phyloP scores from a whole-genome alignment of 2,888 invertebrate genomes.

The Clepsis dumicolana region DNA sequence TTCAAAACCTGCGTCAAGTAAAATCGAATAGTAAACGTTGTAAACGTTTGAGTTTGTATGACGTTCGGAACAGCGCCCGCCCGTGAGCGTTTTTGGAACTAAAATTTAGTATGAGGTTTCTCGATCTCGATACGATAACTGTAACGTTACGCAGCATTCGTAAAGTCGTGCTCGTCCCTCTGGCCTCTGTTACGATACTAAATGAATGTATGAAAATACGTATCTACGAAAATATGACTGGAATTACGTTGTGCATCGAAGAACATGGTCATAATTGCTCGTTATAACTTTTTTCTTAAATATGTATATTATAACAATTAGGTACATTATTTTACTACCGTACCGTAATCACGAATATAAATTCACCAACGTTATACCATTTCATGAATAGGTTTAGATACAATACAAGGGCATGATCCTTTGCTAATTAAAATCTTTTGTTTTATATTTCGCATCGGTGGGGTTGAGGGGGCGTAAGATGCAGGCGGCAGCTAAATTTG shows the following conservation, averaged over 20 bases:
- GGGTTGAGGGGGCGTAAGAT: slow-evolving; percentile 47
- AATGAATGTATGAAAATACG: too few species aligned
- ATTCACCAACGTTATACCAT: slow-evolving; percentile 3
- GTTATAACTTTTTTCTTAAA: neutral
- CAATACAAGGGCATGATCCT: slow-evolving; percentile 31
- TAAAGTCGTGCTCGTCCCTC: too few species aligned
- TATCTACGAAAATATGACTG: neutral
- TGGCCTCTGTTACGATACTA: too few species aligned
- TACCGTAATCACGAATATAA: slow-evolving; percentile 10
- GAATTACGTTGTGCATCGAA: neutral
- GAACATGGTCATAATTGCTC: neutral
- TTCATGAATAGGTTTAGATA: slow-evolving; percentile 19
- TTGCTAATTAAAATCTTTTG: slow-evolving; percentile 53
- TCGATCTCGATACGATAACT: too few species aligned
- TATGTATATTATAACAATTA: neutral
- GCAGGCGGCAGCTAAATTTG: slow-evolving; percentile 9
- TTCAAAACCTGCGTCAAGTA: too few species aligned
- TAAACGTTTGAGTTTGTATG: too few species aligned
- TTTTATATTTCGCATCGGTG: slow-evolving; percentile 52
- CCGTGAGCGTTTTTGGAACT: too few species aligned
- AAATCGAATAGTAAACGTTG: too few species aligned
- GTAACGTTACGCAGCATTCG: too few species aligned
- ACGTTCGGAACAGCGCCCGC: too few species aligned
- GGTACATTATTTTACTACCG: neutral
- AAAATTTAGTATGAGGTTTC: too few species aligned